phyloP scores from a whole-genome alignment of 92 coral and sea anemone species.

The Palythoa grandis region DNA sequence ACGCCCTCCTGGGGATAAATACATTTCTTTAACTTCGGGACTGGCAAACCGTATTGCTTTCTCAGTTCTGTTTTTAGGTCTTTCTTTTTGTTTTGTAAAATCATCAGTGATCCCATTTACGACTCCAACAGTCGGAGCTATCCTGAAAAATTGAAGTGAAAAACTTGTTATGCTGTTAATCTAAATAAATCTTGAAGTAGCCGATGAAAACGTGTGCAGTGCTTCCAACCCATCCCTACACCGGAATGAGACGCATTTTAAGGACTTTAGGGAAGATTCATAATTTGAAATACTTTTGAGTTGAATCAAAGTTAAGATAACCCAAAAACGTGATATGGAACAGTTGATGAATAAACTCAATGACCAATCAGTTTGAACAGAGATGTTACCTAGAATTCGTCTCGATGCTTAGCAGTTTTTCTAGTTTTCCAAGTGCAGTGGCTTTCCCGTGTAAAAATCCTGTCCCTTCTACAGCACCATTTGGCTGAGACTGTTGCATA shows the following conservation, averaged over 20 bases:
- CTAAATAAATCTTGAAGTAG: no score
- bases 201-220: no score
- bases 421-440: constrained; percentile 43
- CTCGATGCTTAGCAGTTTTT: constrained; percentile 38
- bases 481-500: constrained; percentile 80
- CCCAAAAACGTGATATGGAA: no score
- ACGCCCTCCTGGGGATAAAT: constrained; percentile 14
- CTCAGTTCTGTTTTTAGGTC: constrained; percentile 19
- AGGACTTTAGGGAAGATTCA: no score
- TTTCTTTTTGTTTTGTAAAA: constrained; percentile 4
- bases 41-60: constrained; percentile 29
- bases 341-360: no score
- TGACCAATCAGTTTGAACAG: no score
- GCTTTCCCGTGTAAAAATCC: constrained; percentile 39
- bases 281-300: no score
- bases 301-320: no score
- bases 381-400: constrained; percentile 27
- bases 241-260: no score
- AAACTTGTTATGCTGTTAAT: not conserved
- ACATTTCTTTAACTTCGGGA: not conserved
- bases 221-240: no score
- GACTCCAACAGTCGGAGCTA: not conserved
- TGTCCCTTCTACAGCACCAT: constrained; percentile 38
- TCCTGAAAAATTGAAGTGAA: constrained; percentile 2
- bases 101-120: constrained; percentile 5